A percentile compares a stretch with the other conserved stretches of the same genome.
Evolutionary conservation across 1,140 invertebrate species (phyloP).

Genomic region (Drosophila leontia): DNA sequence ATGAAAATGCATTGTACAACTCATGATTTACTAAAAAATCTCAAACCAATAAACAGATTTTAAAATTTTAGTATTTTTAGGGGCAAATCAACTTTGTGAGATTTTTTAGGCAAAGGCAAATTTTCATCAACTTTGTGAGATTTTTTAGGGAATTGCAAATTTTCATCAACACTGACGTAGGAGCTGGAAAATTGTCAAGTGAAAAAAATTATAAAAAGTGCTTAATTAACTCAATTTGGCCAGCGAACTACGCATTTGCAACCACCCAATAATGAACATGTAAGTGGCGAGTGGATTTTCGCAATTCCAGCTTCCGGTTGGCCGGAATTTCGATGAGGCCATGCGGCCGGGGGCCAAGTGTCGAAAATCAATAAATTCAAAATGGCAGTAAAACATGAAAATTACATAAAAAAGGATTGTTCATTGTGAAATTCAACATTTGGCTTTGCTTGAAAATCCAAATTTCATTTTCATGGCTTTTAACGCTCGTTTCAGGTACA

Average conservation of each 20-base stretch:
- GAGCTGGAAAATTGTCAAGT: slow-evolving; percentile 67
- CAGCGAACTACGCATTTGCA: slow-evolving; percentile 48
- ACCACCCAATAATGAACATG: slow-evolving; percentile 57
- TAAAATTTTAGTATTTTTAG: too few species aligned
- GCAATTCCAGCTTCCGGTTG: not conserved
- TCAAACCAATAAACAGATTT: too few species aligned
- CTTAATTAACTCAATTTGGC: slow-evolving; percentile 50
- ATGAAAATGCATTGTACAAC: too few species aligned
- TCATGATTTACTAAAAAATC: too few species aligned
- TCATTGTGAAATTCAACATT: slow-evolving; percentile 27
- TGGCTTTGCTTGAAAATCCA: slow-evolving; percentile 60
- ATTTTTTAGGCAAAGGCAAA: too few species aligned
- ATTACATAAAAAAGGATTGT: slow-evolving; percentile 63
- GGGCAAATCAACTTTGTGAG: too few species aligned
- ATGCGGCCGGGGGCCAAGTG: slow-evolving; percentile 36
- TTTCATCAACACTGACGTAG: too few species aligned
- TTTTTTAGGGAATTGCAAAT: too few species aligned
- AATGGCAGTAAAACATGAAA: slow-evolving; percentile 73
- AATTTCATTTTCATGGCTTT: slow-evolving; percentile 65
- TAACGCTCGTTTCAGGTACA: slow-evolving; percentile 69
- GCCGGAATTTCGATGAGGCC: not conserved
- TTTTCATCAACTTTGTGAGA: too few species aligned
- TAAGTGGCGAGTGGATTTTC: slow-evolving; percentile 31
- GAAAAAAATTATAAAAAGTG: slow-evolving; percentile 72
- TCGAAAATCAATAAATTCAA: slow-evolving; percentile 80